Conservation (phyloP, 2,797 vertebrate genomes). For the Numenius phaeopus region DNA sequence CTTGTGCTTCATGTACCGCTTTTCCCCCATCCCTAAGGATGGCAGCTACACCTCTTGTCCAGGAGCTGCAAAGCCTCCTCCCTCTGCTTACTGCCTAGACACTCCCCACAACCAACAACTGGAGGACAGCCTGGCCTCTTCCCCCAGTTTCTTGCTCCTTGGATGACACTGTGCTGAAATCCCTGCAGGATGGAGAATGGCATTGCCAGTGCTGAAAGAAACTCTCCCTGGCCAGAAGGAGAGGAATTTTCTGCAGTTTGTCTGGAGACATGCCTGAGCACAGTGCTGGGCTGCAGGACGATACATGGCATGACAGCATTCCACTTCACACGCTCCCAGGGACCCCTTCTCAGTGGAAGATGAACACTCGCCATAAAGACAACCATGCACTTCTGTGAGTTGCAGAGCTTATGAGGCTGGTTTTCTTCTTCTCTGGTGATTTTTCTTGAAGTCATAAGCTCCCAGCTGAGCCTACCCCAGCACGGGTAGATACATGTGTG, state of each 20-base stretch:
- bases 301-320: accelerated
- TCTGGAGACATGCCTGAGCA: neutral
- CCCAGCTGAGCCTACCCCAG: neutral
- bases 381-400: accelerated
- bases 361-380: no score
- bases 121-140: neutral
- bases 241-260: neutral
- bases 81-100: neutral
- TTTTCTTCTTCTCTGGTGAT: neutral
- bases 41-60: neutral
- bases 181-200: neutral
- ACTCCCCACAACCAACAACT: neutral
- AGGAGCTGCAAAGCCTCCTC: neutral
- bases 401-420: accelerated
- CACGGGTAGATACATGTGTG: accelerated
- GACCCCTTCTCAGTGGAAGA: neutral
- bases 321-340: accelerated
- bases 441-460: neutral
- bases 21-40: neutral
- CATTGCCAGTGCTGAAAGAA: neutral
- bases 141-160: neutral
- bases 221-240: neutral
- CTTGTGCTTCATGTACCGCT: neutral
- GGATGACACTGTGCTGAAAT: neutral
- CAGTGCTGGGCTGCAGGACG: no score